A percentile compares a stretch with the other conserved stretches of the same genome.
Conservation (phyloP, 2,113 vertebrate genomes). For the Syrrhaptes paradoxus region DNA sequence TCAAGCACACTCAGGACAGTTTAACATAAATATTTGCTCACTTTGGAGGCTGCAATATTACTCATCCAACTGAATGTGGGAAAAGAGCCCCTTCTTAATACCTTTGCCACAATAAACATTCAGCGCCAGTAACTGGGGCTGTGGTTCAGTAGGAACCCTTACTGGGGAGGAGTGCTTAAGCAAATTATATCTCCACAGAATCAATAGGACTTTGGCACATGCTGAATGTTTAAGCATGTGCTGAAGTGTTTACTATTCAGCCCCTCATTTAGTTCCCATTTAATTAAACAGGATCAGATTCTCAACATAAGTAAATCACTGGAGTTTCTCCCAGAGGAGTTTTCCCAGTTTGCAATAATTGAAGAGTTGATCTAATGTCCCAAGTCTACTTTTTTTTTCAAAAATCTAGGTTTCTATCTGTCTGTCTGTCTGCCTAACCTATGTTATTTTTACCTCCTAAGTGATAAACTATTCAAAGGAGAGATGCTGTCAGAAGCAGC, state of each 20-base stretch:
- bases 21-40: background rate
- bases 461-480: slow-evolving; percentile 38
- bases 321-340: slow-evolving; percentile 40
- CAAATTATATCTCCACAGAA: slow-evolving; percentile 41
- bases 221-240: slow-evolving; percentile 49
- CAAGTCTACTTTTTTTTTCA: background rate
- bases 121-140: background rate
- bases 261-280: slow-evolving; percentile 37
- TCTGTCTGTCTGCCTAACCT: slow-evolving; percentile 4
- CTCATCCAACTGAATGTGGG: background rate
- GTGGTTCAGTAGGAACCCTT: background rate
- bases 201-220: slow-evolving; percentile 50
- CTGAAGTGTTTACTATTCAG: slow-evolving; percentile 62
- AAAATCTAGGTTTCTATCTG: background rate
- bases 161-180: slow-evolving; percentile 13
- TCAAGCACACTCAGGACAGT: background rate
- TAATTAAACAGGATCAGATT: slow-evolving; percentile 60
- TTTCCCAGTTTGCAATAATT: slow-evolving; percentile 16
- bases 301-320: slow-evolving; percentile 19
- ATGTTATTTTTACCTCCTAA: slow-evolving; percentile 14
- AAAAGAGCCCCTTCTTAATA: background rate
- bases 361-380: slow-evolving; percentile 8
- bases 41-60: background rate
- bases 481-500: slow-evolving; percentile 56
- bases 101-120: slow-evolving; percentile 5